These are phyloP conservation scores for Teleopsis dalmanni DNA, from an alignment of 1,140 invertebrate genomes.

Conservation along the genomic window DNA sequence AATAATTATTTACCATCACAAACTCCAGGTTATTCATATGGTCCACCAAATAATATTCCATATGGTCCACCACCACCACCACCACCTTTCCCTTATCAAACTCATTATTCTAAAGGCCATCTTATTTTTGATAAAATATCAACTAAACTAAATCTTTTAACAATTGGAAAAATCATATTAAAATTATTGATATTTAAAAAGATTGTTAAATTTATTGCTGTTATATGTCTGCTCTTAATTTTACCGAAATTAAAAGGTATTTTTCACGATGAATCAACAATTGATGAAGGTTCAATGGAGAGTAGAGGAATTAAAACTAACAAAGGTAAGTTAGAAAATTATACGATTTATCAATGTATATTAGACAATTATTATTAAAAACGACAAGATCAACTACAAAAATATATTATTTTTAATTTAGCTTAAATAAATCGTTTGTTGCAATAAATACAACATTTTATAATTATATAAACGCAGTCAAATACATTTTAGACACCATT, in stretches of 20 bases:
- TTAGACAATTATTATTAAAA: no score
- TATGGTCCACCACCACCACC: constrained; percentile 29
- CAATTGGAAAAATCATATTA: constrained; percentile 61
- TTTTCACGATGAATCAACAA: constrained; percentile 22
- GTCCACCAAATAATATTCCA: no score
- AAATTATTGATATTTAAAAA: constrained; percentile 70
- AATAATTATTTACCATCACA: constrained; percentile 43
- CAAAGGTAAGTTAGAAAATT: constrained; percentile 18
- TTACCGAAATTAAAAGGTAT: constrained; percentile 58
- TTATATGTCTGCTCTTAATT: constrained; percentile 63
- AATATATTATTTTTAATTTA: no score
- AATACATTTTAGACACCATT: no score
- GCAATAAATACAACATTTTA: no score
- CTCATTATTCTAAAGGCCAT: constrained; percentile 47
- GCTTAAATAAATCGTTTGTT: no score
- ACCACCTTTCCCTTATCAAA: constrained; percentile 37
- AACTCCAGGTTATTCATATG: constrained; percentile 35
- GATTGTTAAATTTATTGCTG: constrained; percentile 65
- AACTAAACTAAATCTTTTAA: constrained; percentile 60
- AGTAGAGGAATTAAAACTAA: constrained; percentile 28
- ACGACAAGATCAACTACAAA: no score
- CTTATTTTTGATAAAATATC: constrained; percentile 53
- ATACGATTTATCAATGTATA: no score
- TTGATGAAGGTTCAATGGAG: constrained; percentile 25
- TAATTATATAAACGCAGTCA: no score